Evolutionary conservation across 1,140 invertebrate genomes (phyloP), one percentile per base, ranked within the genome.

Genomic region (Hermatobates lingyangjiaoensis): DNA sequence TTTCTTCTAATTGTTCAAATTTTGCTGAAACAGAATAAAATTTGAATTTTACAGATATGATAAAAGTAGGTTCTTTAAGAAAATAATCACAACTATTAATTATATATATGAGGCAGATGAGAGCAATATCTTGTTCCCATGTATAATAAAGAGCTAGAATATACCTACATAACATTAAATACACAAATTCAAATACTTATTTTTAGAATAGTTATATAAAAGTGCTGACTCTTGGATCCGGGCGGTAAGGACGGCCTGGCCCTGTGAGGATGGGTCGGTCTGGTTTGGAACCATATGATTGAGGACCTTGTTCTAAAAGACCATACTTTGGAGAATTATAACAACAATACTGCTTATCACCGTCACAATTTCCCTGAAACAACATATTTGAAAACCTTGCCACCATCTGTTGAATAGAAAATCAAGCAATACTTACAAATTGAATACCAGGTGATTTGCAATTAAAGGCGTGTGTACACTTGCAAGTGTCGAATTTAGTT

Each of bases 391-490:
- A 12, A 10, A 10, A 42, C 5, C 27, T 46, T 5, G 3, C 14
- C n/a, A 3, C 5, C 23, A n/a, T 40, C 18, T 15, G 28, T 15
- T 30, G 25, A 25, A 24, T 44, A 24, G 12, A 5, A 4, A 42
- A 10, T 42, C 4, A 42, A 42, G 14, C 18, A 12, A 5, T 42
- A 63, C 69, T 69, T 63, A 74, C 73, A 55, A 73, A 73, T 52
- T 68, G 68, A 39, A 75, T 62, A 28, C 69, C 72, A 20, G 62
- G 64, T 10, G 65, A 63, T 20, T 70, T 68, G 52, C 73, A 75
- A 55, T 74, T 74, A 63, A 73, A 72, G 48, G 68, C 68, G 53
- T 70, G 69, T 38, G 67, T 66, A 55, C 73, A 75, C 53, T 69
- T 71, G 60, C 73, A 75, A 18, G 59, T 64, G 49, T 73, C 70